Conservation (phyloP, 2,888 invertebrate species). For the Dione vanillae region DNA sequence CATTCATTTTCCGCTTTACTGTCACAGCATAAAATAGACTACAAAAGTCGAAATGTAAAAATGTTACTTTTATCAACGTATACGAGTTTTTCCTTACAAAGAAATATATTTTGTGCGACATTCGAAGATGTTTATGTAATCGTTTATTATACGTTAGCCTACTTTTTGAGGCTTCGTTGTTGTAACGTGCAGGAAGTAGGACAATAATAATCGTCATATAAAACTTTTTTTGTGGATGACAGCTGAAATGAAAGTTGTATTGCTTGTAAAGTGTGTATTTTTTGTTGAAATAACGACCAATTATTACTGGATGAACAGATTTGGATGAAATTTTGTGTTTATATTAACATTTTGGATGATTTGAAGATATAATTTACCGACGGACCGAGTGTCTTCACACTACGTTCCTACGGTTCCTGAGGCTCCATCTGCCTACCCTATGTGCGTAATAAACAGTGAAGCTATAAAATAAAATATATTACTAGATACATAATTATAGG, state of each 20-base stretch:
- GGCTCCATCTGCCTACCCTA: too few species aligned
- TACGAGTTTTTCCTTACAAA: slow-evolving; percentile 47
- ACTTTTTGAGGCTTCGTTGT: slow-evolving; percentile 46
- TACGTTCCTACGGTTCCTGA: too few species aligned
- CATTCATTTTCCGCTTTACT: slow-evolving; percentile 44
- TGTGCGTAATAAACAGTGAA: too few species aligned
- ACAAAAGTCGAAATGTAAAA: slow-evolving; percentile 53
- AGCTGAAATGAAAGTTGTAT: slow-evolving; percentile 25
- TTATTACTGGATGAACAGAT: neutral
- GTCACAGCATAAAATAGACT: slow-evolving; percentile 50
- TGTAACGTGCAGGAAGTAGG: slow-evolving; percentile 43
- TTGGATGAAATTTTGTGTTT: too few species aligned
- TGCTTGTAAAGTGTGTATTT: neutral
- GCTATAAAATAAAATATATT: too few species aligned
- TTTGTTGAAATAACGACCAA: neutral
- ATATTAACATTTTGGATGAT: too few species aligned
- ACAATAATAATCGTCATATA: slow-evolving; percentile 38
- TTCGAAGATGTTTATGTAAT: slow-evolving; percentile 56
- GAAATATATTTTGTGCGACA: slow-evolving; percentile 51
- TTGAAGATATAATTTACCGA: too few species aligned
- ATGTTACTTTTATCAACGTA: slow-evolving; percentile 51
- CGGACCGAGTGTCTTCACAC: too few species aligned
- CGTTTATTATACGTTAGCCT: slow-evolving; percentile 54
- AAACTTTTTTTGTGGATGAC: slow-evolving; percentile 35
- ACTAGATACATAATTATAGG: too few species aligned